Conservation (phyloP, 2,113 vertebrate species). For the Hystrix cristata region DNA sequence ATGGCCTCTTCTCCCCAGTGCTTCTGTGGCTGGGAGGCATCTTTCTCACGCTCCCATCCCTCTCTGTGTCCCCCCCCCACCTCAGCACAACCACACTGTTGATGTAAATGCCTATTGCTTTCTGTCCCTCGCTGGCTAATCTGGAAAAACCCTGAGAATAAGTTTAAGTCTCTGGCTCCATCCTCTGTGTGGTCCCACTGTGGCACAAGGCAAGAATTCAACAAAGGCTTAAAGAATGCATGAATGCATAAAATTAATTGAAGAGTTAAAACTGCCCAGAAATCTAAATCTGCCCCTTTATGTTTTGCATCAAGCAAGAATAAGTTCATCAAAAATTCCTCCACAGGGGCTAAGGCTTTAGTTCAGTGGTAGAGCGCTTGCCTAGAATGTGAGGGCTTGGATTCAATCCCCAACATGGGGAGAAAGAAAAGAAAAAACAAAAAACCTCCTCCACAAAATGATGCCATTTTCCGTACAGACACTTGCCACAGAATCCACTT, state of each 20-base stretch:
- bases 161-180: background rate
- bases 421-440: background rate
- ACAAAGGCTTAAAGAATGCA: background rate
- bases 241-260: background rate
- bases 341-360: background rate
- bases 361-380: background rate
- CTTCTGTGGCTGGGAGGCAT: background rate
- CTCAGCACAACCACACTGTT: background rate
- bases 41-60: background rate
- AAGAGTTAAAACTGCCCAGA: background rate
- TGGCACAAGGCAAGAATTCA: background rate
- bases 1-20: background rate
- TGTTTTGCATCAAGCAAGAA: slow-evolving; percentile 17
- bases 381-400: background rate
- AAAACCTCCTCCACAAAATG: background rate
- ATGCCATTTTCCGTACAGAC: background rate
- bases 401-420: background rate
- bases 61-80: background rate
- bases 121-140: background rate
- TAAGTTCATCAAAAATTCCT: background rate
- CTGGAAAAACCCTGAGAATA: background rate
- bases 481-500: background rate
- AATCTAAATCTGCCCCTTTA: background rate
- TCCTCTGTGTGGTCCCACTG: background rate
- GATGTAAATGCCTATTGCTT: background rate